phyloP scores from a whole-genome alignment of 2,797 vertebrate species.

The Carduelis carduelis region DNA sequence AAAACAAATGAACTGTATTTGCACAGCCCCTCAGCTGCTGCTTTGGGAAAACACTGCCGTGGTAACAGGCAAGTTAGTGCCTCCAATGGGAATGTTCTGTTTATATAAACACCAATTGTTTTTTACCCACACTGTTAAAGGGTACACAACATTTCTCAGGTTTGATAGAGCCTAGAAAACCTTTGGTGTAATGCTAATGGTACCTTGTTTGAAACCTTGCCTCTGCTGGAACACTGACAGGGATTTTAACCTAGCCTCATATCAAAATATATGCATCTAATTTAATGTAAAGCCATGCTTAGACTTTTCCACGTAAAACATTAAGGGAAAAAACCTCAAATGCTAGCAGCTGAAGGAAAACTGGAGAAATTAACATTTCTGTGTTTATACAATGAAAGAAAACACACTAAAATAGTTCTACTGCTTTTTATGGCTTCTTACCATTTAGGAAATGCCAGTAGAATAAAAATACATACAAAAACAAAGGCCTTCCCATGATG shows the following conservation, averaged over 20 bases:
- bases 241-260: neutral
- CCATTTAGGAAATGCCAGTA: conserved; percentile 60
- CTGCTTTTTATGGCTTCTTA: conserved; percentile 47
- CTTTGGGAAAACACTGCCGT: neutral
- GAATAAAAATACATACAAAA: conserved; percentile 18
- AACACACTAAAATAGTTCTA: neutral
- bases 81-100: neutral
- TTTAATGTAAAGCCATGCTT: neutral
- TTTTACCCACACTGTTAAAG: neutral
- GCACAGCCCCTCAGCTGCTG: neutral
- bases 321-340: neutral
- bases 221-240: neutral
- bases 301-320: neutral
- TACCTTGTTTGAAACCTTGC: neutral
- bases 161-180: neutral
- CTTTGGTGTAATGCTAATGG: neutral
- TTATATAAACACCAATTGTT: neutral
- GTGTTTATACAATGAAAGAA: neutral
- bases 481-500: conserved; percentile 49
- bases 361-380: neutral
- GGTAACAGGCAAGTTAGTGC: neutral
- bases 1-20: neutral
- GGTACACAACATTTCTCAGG: neutral
- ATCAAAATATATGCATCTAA: neutral
- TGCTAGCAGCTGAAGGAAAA: neutral